These are phyloP conservation scores for Passer domesticus DNA, from an alignment of 2,113 vertebrate species.

Conservation along the genomic window DNA sequence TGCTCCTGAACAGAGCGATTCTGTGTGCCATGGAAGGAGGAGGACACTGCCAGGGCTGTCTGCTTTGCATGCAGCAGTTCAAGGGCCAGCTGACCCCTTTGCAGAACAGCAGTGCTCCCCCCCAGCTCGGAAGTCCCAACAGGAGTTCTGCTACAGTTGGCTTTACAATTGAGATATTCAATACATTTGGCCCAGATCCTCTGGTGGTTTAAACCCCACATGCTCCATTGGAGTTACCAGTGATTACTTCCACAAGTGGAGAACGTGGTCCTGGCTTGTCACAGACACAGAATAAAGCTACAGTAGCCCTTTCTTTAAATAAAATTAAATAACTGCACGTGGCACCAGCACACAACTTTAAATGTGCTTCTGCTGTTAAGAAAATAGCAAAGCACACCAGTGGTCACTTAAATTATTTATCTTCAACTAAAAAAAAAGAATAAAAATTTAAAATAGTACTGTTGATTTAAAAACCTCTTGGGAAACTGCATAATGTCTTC, in stretches of 20 bases:
- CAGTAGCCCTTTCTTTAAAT: constrained; percentile 60
- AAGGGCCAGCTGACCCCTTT: neutral
- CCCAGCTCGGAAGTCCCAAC: neutral
- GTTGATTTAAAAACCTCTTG: neutral
- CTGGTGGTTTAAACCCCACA: neutral
- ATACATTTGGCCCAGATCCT: neutral
- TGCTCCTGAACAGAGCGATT: neutral
- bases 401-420: constrained; percentile 37
- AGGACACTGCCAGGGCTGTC: neutral
- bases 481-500: neutral
- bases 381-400: constrained; percentile 21
- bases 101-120: neutral
- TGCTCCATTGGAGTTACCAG: constrained; percentile 50
- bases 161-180: neutral
- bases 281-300: constrained; percentile 49
- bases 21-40: neutral
- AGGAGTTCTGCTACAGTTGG: neutral
- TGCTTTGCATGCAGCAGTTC: neutral
- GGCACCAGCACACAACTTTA: neutral
- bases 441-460: neutral
- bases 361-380: constrained; percentile 31
- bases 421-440: neutral
- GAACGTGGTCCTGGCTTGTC: constrained; percentile 6
- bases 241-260: constrained; percentile 13
- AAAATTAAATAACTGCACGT: constrained; percentile 26